These are phyloP conservation scores for Drosophila putrida DNA, from an alignment of 2,888 invertebrate species.

Conservation along the genomic window DNA sequence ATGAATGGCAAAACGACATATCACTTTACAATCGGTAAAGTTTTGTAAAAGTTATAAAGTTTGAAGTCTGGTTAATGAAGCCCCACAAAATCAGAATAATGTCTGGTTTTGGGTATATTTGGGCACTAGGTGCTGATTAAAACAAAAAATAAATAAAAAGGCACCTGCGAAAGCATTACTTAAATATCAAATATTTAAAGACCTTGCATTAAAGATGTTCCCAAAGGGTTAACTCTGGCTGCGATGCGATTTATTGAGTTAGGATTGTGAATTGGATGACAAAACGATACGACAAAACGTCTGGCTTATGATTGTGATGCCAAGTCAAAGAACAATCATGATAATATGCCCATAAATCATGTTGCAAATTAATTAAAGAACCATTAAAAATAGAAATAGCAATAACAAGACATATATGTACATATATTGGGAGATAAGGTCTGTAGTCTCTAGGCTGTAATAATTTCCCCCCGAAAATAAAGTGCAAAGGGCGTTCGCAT, in stretches of 20 bases:
- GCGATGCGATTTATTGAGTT: constrained; percentile 7
- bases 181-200: neutral
- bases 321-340: constrained; percentile 29
- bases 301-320: constrained; percentile 19
- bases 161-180: neutral
- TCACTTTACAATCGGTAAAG: too few species aligned
- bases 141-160: too few species aligned
- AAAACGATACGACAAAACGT: constrained; percentile 13
- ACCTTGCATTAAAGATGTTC: neutral
- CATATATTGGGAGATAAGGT: constrained; percentile 38
- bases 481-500: constrained; percentile 43
- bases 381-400: constrained; percentile 57
- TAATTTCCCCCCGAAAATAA: neutral
- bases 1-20: too few species aligned
- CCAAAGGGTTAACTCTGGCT: neutral
- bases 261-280: constrained; percentile 1
- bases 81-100: too few species aligned
- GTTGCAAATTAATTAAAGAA: constrained; percentile 72
- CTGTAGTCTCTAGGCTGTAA: constrained; percentile 2
- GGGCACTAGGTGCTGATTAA: too few species aligned
- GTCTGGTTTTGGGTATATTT: too few species aligned
- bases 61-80: too few species aligned
- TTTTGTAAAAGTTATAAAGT: too few species aligned
- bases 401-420: constrained; percentile 10
- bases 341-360: constrained; percentile 57